A percentile compares a stretch with the other conserved stretches of the same genome.
Conservation (phyloP, 2,888 invertebrate species). For the Nephrocerus scutellatus region DNA sequence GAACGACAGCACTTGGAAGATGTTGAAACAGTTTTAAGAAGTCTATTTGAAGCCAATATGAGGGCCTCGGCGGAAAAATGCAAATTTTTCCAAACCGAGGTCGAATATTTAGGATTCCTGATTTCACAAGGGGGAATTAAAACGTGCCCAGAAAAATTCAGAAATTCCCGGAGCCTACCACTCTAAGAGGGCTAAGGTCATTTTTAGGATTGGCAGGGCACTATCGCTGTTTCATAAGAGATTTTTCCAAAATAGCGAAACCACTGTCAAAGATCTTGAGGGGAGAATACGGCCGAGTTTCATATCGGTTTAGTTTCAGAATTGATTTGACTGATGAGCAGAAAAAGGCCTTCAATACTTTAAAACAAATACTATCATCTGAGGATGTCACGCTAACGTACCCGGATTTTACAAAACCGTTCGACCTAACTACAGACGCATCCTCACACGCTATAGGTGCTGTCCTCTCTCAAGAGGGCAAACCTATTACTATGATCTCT, state of each 20-base stretch:
- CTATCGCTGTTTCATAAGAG: constrained; percentile 15
- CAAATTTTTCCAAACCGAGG: constrained; percentile 27
- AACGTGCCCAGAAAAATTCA: constrained; percentile 12
- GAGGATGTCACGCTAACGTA: constrained; percentile 16
- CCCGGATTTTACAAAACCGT: constrained; percentile 11
- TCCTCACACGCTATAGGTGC: constrained; percentile 14
- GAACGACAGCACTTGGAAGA: constrained; percentile 11
- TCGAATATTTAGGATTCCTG: constrained; percentile 35
- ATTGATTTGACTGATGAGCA: constrained; percentile 7
- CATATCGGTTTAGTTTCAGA: too few relatives aligned
- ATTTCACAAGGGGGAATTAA: constrained; percentile 21
- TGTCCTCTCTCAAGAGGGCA: constrained; percentile 17
- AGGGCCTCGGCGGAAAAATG: constrained; percentile 13
- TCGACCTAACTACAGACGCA: constrained; percentile 16
- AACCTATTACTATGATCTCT: constrained; percentile 17
- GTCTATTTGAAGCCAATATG: constrained; percentile 14
- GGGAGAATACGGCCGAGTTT: constrained; percentile 15
- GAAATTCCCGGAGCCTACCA: constrained; percentile 7
- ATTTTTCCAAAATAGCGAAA: constrained; percentile 17
- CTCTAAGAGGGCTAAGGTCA: constrained; percentile 8
- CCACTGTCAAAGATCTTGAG: constrained; percentile 15
- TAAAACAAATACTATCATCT: constrained; percentile 14
- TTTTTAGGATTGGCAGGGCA: constrained; percentile 14
- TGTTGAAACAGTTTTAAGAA: constrained; percentile 9
- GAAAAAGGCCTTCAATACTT: constrained; percentile 13